Evolutionary conservation across 2,113 vertebrate genomes (phyloP).

Genomic region (Coracopsis vasa): DNA sequence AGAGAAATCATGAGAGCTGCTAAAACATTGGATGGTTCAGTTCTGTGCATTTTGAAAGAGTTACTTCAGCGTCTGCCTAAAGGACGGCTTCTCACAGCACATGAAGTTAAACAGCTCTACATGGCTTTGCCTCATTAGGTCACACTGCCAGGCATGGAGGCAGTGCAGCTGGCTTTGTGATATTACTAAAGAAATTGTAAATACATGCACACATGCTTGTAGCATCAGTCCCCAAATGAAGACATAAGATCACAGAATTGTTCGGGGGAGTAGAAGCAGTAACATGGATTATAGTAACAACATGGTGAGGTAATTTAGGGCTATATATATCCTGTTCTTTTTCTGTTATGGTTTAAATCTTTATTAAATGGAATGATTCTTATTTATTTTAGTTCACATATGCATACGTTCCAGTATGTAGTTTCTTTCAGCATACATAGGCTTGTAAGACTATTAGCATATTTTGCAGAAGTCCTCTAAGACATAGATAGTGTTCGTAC

Average conservation of each 20-base stretch:
- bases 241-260: not conserved
- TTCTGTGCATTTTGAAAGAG: not conserved
- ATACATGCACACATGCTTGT: not conserved
- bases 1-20: not conserved
- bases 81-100: not conserved
- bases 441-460: not conserved
- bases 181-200: not conserved
- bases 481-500: not conserved
- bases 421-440: not conserved
- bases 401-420: not conserved
- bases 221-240: not conserved
- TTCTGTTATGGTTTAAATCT: constrained; percentile 25
- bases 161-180: not conserved
- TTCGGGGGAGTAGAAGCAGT: not conserved
- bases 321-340: constrained; percentile 14
- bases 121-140: constrained; percentile 43
- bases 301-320: constrained; percentile 20
- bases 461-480: not conserved
- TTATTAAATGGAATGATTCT: not conserved
- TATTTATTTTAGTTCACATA: not conserved
- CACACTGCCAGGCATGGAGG: not conserved
- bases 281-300: not conserved
- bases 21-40: not conserved
- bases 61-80: not conserved
- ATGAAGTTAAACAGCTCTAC: not conserved